Percentiles rank a stretch among this genome's conserved stretches.
Evolutionary conservation across 2,888 invertebrate species (phyloP).

Genomic region (Noctua pronuba): DNA sequence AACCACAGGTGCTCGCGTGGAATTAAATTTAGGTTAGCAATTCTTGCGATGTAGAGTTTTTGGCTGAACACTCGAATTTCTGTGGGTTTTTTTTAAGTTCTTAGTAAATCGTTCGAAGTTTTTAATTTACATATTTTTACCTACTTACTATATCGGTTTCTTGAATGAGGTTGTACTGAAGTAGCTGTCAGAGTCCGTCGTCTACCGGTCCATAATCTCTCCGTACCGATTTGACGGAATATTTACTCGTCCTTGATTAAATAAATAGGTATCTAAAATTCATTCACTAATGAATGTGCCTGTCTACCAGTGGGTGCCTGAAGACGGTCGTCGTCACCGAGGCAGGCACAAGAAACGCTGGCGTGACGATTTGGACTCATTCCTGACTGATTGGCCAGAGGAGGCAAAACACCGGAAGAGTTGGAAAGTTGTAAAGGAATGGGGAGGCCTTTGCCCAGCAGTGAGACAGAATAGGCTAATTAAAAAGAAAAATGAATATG

Average conservation of each 20-base stretch:
- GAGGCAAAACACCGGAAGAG: no score
- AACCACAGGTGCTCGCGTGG: slow-evolving; percentile 44
- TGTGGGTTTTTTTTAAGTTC: not conserved
- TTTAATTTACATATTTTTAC: not conserved
- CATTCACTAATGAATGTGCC: no score
- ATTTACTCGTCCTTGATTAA: not conserved
- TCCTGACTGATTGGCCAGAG: no score
- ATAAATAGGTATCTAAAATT: not conserved
- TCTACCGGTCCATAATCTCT: not conserved
- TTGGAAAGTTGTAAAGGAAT: no score
- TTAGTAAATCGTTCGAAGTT: not conserved
- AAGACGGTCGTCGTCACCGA: no score
- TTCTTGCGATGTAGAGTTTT: slow-evolving; percentile 23
- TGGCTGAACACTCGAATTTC: not conserved
- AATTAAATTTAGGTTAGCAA: slow-evolving; percentile 59
- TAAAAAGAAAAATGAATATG: no score
- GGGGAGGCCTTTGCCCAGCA: no score
- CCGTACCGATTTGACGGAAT: not conserved
- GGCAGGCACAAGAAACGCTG: no score
- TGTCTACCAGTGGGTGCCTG: no score
- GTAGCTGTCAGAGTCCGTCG: not conserved
- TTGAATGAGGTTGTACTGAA: not conserved
- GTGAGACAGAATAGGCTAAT: no score
- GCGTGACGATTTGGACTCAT: no score
- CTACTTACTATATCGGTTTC: not conserved